Percentiles rank a stretch among this genome's conserved stretches.
These are phyloP conservation scores for Pogonognathellus flavescens DNA, from an alignment of 1,140 invertebrate species.

Conservation along the genomic window DNA sequence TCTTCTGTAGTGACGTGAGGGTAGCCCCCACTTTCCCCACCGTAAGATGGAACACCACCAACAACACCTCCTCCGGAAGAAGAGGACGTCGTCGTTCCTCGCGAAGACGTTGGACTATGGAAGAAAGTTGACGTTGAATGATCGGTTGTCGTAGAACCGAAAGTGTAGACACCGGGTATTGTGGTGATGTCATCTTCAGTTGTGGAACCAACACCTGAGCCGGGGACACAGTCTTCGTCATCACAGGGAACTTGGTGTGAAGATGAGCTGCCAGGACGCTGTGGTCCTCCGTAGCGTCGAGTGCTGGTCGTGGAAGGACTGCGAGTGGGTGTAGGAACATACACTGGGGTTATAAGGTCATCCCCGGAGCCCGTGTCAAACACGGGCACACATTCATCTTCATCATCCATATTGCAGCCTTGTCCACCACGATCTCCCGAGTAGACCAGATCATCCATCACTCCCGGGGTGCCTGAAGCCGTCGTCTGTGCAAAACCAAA, in stretches of 20 bases:
- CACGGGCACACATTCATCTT: slow-evolving; percentile 87
- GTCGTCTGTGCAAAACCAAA: slow-evolving; percentile 77
- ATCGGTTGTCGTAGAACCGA: slow-evolving; percentile 22
- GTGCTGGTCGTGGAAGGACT: slow-evolving; percentile 71
- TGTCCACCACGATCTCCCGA: slow-evolving; percentile 87
- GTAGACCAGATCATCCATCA: slow-evolving; percentile 87
- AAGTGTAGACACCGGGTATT: neutral
- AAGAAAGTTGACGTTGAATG: slow-evolving; percentile 68
- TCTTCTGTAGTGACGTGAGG: slow-evolving; percentile 41
- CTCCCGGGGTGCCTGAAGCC: slow-evolving; percentile 82
- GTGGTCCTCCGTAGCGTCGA: slow-evolving; percentile 69
- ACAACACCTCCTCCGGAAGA: slow-evolving; percentile 20
- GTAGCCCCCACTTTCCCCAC: slow-evolving; percentile 39
- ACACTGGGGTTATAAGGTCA: slow-evolving; percentile 92
- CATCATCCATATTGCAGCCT: slow-evolving; percentile 83
- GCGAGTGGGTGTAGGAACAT: slow-evolving; percentile 84
- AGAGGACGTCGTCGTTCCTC: slow-evolving; percentile 50
- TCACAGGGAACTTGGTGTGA: slow-evolving; percentile 69
- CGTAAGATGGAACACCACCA: neutral
- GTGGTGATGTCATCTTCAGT: slow-evolving; percentile 51
- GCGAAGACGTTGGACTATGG: slow-evolving; percentile 47
- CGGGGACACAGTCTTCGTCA: slow-evolving; percentile 74
- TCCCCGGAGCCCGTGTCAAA: slow-evolving; percentile 81
- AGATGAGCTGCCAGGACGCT: slow-evolving; percentile 22
- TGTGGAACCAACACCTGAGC: slow-evolving; percentile 57